Conservation (phyloP, 2,113 vertebrate genomes). For the Glareola pratincola region DNA sequence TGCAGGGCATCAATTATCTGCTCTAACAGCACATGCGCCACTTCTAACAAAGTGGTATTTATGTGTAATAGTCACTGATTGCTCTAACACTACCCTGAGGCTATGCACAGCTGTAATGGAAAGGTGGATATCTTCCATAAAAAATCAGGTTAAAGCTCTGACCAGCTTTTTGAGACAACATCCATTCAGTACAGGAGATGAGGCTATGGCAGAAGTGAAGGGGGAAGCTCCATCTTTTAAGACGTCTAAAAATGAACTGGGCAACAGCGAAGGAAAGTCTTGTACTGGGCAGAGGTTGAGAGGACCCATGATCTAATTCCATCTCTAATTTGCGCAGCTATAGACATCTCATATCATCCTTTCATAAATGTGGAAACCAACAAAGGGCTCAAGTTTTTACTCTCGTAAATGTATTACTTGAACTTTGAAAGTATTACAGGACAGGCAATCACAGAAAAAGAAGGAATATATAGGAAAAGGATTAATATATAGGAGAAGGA, state of each 20-base stretch:
- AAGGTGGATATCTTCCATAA: not conserved
- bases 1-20: not conserved
- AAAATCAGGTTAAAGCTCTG: not conserved
- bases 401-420: not conserved
- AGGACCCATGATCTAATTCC: not conserved
- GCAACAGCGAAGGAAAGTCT: not conserved
- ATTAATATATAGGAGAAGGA: not conserved
- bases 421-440: not conserved
- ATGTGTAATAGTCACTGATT: not conserved
- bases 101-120: not conserved
- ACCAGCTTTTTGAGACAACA: not conserved
- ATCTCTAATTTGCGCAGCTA: not conserved
- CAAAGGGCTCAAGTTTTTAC: not conserved
- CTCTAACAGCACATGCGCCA: not conserved
- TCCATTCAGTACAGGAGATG: not conserved
- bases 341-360: not conserved
- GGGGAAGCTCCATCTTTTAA: not conserved
- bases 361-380: not conserved
- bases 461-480: not conserved
- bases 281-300: not conserved
- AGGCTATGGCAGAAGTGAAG: not conserved
- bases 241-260: not conserved
- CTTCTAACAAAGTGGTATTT: not conserved
- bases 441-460: not conserved
- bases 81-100: not conserved